A percentile compares a stretch with the other conserved stretches of the same genome.
These are phyloP conservation scores for Dasysyrphus tricinctus DNA, from an alignment of 2,888 invertebrate species.

Conservation along the genomic window DNA sequence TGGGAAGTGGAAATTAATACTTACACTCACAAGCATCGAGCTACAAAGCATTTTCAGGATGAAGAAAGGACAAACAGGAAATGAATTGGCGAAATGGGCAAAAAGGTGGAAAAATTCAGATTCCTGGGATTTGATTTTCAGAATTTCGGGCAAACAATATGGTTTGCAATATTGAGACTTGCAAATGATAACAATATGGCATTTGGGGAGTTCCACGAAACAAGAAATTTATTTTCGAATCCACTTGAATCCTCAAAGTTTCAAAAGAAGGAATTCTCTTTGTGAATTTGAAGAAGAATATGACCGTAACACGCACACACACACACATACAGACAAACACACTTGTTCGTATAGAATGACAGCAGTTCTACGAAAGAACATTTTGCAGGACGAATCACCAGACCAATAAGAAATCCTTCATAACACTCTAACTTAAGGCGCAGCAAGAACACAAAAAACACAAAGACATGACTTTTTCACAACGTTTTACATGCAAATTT, in stretches of 20 bases:
- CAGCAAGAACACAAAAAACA: constrained; percentile 33
- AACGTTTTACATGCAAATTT: constrained; percentile 35
- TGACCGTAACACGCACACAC: background rate
- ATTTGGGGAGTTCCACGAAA: too few relatives aligned
- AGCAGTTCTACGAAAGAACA: too few relatives aligned
- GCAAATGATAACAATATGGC: constrained; percentile 5
- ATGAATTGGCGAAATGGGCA: constrained; percentile 18
- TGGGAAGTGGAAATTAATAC: constrained; percentile 32
- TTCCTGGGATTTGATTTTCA: background rate
- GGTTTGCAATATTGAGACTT: background rate
- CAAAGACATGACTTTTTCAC: constrained; percentile 34
- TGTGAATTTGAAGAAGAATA: constrained; percentile 1
- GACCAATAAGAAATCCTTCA: constrained; percentile 42
- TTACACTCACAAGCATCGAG: constrained; percentile 37
- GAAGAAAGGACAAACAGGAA: constrained; percentile 45
- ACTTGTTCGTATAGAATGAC: background rate
- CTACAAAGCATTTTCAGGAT: constrained; percentile 42
- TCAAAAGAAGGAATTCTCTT: constrained; percentile 3
- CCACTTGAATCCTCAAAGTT: background rate
- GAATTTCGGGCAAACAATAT: constrained; percentile 1
- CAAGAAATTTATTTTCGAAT: background rate
- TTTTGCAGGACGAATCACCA: constrained; percentile 20
- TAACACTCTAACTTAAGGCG: constrained; percentile 50
- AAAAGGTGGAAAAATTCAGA: constrained; percentile 1
- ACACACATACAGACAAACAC: background rate